A percentile compares a stretch with the other conserved stretches of the same genome.
Conservation (phyloP, 2,797 vertebrate species). For the Hozukius guyotensis region DNA sequence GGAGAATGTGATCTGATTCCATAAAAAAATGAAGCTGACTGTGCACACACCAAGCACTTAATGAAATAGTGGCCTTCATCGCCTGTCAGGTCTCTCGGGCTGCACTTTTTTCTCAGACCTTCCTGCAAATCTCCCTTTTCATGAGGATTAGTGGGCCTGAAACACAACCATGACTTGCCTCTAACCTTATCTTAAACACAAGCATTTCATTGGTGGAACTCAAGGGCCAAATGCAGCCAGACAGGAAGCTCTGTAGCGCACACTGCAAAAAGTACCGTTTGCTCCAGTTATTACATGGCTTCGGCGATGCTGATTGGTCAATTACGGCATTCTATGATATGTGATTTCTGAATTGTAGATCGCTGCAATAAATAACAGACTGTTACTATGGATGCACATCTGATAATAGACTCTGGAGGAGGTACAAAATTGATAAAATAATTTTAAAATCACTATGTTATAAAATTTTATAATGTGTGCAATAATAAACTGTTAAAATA, state of each 20-base stretch:
- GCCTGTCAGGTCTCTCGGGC: neutral
- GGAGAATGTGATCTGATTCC: neutral
- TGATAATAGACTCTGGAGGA: too few relatives aligned
- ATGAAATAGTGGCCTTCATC: neutral
- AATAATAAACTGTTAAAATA: too few relatives aligned
- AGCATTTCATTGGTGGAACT: neutral
- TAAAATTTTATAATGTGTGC: too few relatives aligned
- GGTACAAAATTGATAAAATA: too few relatives aligned
- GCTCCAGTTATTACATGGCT: too few relatives aligned
- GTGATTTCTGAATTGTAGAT: too few relatives aligned
- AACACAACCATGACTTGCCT: neutral
- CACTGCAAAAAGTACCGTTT: too few relatives aligned
- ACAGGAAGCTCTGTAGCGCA: neutral
- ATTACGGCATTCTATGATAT: too few relatives aligned
- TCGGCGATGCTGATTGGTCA: too few relatives aligned
- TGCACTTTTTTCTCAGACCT: neutral
- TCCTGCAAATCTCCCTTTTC: neutral
- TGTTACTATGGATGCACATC: too few relatives aligned
- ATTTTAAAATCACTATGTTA: too few relatives aligned
- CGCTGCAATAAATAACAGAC: too few relatives aligned
- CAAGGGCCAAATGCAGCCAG: neutral
- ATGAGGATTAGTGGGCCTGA: neutral
- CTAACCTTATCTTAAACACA: neutral
- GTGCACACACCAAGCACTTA: neutral
- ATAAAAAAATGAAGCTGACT: neutral